A percentile compares a stretch with the other conserved stretches of the same genome.
Evolutionary conservation across 2,113 vertebrate genomes (phyloP).

Genomic region (Osmerus mordax): DNA sequence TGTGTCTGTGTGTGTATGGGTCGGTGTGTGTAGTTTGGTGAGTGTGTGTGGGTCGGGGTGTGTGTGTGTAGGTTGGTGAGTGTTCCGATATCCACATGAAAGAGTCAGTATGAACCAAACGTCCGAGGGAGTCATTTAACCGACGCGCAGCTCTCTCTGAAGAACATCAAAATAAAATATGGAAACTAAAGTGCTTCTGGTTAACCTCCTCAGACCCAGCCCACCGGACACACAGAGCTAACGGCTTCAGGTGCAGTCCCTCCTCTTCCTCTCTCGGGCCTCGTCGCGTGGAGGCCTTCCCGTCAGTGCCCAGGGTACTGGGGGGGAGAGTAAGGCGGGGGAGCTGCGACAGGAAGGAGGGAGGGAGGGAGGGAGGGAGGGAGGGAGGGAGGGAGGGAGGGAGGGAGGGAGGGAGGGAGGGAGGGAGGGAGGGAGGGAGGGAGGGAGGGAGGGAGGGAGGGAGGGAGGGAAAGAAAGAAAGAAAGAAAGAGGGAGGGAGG

Average conservation of each 20-base stretch:
- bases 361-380: neutral
- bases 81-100: slow-evolving; percentile 10
- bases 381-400: no score
- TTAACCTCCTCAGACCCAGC: slow-evolving; percentile 34
- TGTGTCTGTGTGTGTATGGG: neutral
- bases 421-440: no score
- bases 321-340: slow-evolving; percentile 74
- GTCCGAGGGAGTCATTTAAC: slow-evolving; percentile 25
- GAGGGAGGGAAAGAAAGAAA: neutral
- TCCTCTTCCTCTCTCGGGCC: slow-evolving; percentile 26
- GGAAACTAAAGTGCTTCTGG: slow-evolving; percentile 48
- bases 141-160: slow-evolving; percentile 9
- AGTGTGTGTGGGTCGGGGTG: slow-evolving; percentile 2
- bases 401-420: no score
- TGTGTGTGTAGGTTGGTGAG: neutral
- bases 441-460: no score
- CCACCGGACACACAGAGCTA: slow-evolving; percentile 29
- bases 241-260: slow-evolving; percentile 46
- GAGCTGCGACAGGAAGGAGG: slow-evolving; percentile 61
- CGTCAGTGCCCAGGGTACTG: slow-evolving; percentile 74
- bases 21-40: slow-evolving; percentile 9
- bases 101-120: neutral
- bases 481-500: neutral
- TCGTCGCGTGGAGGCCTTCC: slow-evolving; percentile 6
- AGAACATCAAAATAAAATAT: slow-evolving; percentile 41